Evolutionary conservation across 2,113 vertebrate species (phyloP).

Genomic region (Pagrus major): DNA sequence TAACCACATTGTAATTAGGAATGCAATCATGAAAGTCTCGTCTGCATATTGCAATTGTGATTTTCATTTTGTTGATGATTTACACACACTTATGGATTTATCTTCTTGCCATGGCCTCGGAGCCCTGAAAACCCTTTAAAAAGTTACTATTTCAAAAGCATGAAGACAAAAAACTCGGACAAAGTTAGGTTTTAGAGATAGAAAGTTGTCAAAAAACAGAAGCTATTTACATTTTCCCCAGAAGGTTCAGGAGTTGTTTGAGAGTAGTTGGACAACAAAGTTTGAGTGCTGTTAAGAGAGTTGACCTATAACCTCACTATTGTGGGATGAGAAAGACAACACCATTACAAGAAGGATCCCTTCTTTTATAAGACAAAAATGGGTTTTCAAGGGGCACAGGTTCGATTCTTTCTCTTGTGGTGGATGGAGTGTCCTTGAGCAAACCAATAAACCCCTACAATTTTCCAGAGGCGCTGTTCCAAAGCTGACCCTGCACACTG

Average conservation of each 20-base stretch:
- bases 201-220: conserved; percentile 36
- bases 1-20: conserved; percentile 10
- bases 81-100: conserved; percentile 11
- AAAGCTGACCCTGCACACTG: conserved; percentile 51
- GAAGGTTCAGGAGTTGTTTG: conserved; percentile 22
- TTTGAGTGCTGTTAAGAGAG: background rate
- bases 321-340: background rate
- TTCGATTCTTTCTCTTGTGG: conserved; percentile 11
- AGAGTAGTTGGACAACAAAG: conserved; percentile 11
- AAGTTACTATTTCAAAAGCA: conserved; percentile 24
- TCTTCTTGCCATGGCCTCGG: conserved; percentile 32
- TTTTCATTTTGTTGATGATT: conserved; percentile 31
- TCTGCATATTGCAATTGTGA: conserved; percentile 8
- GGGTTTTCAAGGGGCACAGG: conserved; percentile 23
- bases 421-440: conserved; percentile 40
- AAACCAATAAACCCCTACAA: conserved; percentile 28
- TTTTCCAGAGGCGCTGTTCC: conserved; percentile 55
- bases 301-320: conserved; percentile 17
- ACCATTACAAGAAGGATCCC: background rate
- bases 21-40: conserved; percentile 8
- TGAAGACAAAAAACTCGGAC: background rate
- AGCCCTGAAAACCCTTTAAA: conserved; percentile 14
- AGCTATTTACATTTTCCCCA: conserved; percentile 34
- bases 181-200: conserved; percentile 34
- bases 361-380: conserved; percentile 5